These are phyloP conservation scores for Drosophila parabipectinata DNA, from an alignment of 1,140 invertebrate genomes.

Conservation along the genomic window DNA sequence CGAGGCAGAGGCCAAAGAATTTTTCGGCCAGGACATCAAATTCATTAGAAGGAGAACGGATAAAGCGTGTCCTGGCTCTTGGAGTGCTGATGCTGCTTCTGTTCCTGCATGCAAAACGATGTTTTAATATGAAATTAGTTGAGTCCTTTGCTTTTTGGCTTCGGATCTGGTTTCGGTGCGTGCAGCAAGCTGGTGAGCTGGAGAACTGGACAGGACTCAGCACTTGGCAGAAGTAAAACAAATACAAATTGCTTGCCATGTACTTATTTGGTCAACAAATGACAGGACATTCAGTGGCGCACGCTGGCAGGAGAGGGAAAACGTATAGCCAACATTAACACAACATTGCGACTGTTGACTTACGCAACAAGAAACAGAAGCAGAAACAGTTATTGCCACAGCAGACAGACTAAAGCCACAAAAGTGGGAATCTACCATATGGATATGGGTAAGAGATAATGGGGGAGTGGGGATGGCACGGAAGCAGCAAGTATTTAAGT, in stretches of 20 bases:
- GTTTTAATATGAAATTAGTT: slow-evolving; percentile 83
- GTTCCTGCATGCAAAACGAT: slow-evolving; percentile 80
- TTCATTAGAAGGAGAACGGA: slow-evolving; percentile 58
- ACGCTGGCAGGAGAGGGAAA: slow-evolving; percentile 20
- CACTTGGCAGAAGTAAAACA: slow-evolving; percentile 72
- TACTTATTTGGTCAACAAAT: slow-evolving; percentile 83
- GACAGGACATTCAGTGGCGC: slow-evolving; percentile 70
- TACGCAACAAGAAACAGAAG: slow-evolving; percentile 75
- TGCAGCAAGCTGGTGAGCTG: slow-evolving; percentile 34
- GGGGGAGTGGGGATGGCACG: slow-evolving; percentile 8
- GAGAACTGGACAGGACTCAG: slow-evolving; percentile 36
- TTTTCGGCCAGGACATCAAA: slow-evolving; percentile 73
- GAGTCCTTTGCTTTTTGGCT: slow-evolving; percentile 78
- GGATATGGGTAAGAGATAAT: neutral
- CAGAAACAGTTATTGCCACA: slow-evolving; percentile 67
- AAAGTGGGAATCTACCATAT: slow-evolving; percentile 9
- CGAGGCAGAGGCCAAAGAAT: slow-evolving; percentile 53
- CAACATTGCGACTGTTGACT: slow-evolving; percentile 80
- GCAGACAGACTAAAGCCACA: slow-evolving; percentile 21
- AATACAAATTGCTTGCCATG: slow-evolving; percentile 82
- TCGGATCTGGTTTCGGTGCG: slow-evolving; percentile 48
- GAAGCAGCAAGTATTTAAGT: slow-evolving; percentile 31
- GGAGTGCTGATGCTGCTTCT: slow-evolving; percentile 43
- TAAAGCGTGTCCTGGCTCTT: slow-evolving; percentile 13
- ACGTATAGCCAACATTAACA: slow-evolving; percentile 77